Conservation (phyloP, 2,797 vertebrate genomes). For the Sebastes trivittatus region DNA sequence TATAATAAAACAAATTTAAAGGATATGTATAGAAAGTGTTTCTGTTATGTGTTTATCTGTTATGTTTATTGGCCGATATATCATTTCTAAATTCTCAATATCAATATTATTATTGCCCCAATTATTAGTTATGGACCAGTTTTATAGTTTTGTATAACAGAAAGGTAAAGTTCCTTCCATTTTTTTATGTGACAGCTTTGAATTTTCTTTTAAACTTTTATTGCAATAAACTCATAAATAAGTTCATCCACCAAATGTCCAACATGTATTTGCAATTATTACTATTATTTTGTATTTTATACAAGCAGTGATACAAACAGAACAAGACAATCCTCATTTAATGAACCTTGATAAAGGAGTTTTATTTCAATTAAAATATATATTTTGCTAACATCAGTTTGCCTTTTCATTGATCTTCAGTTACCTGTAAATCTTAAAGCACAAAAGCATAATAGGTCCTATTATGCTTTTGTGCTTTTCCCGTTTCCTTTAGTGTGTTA, state of each 20-base stretch:
- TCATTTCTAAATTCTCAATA: neutral
- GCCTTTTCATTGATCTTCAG: neutral
- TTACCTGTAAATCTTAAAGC: neutral
- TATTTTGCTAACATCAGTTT: neutral
- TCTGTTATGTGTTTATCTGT: neutral
- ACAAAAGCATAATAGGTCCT: neutral
- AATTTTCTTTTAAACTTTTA: neutral
- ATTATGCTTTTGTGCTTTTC: no score
- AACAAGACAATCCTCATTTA: neutral
- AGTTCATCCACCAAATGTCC: no score
- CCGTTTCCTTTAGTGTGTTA: no score
- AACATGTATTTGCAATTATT: no score
- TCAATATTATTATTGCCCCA: no score
- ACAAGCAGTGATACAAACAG: no score
- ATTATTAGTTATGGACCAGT: neutral
- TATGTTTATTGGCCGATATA: neutral
- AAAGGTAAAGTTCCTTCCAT: neutral
- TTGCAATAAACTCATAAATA: no score
- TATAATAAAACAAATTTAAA: neutral
- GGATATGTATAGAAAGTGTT: neutral
- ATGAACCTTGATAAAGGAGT: neutral
- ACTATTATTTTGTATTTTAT: no score
- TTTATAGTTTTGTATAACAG: neutral
- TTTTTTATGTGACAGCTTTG: neutral
- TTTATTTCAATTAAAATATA: neutral